phyloP scores from a whole-genome alignment of 1,140 invertebrate genomes.

The Euwallacea similis region DNA sequence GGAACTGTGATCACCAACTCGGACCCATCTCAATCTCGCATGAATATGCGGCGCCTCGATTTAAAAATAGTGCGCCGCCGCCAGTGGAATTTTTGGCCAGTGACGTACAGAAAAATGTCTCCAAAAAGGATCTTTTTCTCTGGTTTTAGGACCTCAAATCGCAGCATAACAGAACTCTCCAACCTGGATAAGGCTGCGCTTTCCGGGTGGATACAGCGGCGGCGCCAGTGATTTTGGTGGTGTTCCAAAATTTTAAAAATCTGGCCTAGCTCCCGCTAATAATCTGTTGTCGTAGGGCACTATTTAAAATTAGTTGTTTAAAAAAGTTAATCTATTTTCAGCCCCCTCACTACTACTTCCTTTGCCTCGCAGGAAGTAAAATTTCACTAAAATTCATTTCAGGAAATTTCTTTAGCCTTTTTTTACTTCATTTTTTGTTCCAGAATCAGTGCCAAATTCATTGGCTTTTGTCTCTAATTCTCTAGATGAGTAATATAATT shows the following conservation, averaged over 20 bases:
- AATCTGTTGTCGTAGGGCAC: too few species aligned
- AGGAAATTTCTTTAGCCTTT: too few species aligned
- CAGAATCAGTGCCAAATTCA: too few species aligned
- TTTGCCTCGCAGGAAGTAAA: too few species aligned
- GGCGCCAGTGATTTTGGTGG: neutral
- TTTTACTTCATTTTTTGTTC: too few species aligned
- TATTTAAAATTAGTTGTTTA: too few species aligned
- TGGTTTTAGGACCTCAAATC: neutral
- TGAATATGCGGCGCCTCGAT: slow-evolving; percentile 20
- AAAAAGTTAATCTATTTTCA: too few species aligned
- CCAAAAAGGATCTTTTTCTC: neutral
- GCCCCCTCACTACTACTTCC: too few species aligned
- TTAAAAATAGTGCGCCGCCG: slow-evolving; percentile 24
- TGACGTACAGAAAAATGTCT: slow-evolving; percentile 3
- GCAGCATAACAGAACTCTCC: too few species aligned
- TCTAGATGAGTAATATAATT: too few species aligned
- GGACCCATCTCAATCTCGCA: neutral
- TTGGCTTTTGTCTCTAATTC: too few species aligned
- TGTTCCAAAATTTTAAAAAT: neutral
- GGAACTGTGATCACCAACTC: slow-evolving; percentile 1
- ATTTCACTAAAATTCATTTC: too few species aligned
- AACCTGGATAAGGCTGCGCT: neutral
- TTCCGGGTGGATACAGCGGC: neutral
- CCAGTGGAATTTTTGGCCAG: slow-evolving; percentile 9
- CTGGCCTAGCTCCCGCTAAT: neutral